Evolutionary conservation across 2,113 vertebrate species (phyloP).

Genomic region (Phyllostomus discolor): DNA sequence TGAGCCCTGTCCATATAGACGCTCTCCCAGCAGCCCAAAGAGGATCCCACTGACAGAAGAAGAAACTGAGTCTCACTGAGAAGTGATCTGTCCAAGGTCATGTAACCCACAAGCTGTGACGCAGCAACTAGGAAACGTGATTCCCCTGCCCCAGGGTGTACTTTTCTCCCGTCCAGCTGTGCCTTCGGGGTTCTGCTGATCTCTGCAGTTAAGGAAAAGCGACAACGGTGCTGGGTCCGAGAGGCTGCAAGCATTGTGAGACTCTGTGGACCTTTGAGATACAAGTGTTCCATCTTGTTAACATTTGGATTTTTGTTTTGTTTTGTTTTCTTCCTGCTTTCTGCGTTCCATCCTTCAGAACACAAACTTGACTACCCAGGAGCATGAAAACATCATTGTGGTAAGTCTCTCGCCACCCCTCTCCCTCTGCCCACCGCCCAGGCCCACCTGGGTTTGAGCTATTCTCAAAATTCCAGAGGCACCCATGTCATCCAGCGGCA

Average conservation of each 20-base stretch:
- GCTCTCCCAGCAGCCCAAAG: neutral
- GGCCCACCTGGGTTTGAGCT: fast-evolving
- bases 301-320: neutral
- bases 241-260: neutral
- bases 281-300: neutral
- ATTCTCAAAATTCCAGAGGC: neutral
- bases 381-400: constrained; percentile 99
- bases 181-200: neutral
- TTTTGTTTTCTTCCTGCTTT: neutral
- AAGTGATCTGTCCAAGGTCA: neutral
- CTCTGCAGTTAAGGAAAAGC: neutral
- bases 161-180: fast-evolving
- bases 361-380: constrained; percentile 94
- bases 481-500: fast-evolving
- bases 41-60: neutral
- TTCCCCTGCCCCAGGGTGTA: neutral
- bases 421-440: fast-evolving
- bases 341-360: constrained; percentile 82
- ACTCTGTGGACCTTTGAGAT: neutral
- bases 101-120: neutral
- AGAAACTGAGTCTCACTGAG: neutral
- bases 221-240: fast-evolving
- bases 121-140: no score
- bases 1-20: neutral
- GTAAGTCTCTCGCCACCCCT: constrained; percentile 80